Percentiles rank a stretch among this genome's conserved stretches.
phyloP scores from a whole-genome alignment of 2,888 invertebrate species.

The Lasius platythorax region DNA sequence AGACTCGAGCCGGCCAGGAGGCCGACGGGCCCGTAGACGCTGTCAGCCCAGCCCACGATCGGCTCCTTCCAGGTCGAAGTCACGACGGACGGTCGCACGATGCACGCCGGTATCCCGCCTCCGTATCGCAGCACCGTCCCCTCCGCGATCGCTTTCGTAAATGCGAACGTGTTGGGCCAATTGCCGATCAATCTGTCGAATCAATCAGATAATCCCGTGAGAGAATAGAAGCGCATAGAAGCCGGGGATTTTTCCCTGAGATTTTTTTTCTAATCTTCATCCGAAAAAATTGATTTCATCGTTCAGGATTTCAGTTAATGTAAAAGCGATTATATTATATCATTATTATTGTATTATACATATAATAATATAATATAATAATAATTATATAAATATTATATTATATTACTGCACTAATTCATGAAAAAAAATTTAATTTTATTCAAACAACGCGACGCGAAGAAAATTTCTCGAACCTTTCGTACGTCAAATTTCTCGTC shows the following conservation, averaged over 20 bases:
- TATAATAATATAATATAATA: too few relatives aligned
- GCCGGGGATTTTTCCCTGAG: too few relatives aligned
- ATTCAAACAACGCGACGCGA: neutral
- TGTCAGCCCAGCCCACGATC: slow-evolving; percentile 90
- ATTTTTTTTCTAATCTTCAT: neutral
- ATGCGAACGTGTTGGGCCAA: slow-evolving; percentile 92
- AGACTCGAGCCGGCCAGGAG: slow-evolving; percentile 87
- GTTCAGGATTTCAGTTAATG: too few relatives aligned
- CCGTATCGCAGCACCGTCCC: slow-evolving; percentile 87
- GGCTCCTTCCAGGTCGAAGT: slow-evolving; percentile 85
- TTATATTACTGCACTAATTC: too few relatives aligned
- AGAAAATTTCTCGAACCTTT: neutral
- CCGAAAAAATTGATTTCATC: too few relatives aligned
- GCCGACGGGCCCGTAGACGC: slow-evolving; percentile 90
- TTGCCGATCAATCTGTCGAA: slow-evolving; percentile 85
- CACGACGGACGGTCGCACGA: slow-evolving; percentile 90
- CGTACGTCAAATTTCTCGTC: neutral
- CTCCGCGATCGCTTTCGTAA: slow-evolving; percentile 91
- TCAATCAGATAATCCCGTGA: neutral
- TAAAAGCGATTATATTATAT: too few relatives aligned
- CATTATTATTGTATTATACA: too few relatives aligned
- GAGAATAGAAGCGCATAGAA: neutral
- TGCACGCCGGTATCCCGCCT: slow-evolving; percentile 88
- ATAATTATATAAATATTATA: too few relatives aligned
- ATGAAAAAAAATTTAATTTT: neutral